These are phyloP conservation scores for Paradisaea rubra DNA, from an alignment of 2,113 vertebrate genomes.

Conservation along the genomic window DNA sequence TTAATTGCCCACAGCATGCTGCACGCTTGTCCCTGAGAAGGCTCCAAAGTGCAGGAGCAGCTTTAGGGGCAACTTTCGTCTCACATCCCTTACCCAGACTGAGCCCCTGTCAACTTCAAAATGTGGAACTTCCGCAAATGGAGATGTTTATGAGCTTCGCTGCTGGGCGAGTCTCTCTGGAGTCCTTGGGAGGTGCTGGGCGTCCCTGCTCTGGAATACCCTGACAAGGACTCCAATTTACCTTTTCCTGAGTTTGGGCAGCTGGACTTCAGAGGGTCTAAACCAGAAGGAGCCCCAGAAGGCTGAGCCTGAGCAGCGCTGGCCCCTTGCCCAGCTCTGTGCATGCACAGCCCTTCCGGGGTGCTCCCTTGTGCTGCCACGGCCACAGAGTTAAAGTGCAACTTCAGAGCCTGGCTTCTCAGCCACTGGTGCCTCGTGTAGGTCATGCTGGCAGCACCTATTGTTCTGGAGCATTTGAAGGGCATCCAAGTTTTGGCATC, in stretches of 20 bases:
- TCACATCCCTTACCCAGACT: not conserved
- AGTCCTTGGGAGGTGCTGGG: not conserved
- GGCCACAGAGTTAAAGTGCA: not conserved
- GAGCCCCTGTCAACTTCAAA: not conserved
- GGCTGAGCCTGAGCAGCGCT: rapidly evolving
- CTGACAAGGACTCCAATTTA: not conserved
- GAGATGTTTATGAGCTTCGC: not conserved
- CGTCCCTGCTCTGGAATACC: not conserved
- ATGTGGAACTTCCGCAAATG: not conserved
- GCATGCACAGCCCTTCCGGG: not conserved
- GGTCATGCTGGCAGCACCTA: constrained; percentile 25
- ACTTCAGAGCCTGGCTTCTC: not conserved
- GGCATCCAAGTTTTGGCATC: constrained; percentile 62
- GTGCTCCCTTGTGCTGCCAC: not conserved
- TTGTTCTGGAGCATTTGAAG: constrained; percentile 59
- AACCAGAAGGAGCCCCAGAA: not conserved
- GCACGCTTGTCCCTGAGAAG: not conserved
- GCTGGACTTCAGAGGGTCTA: not conserved
- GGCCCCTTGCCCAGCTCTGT: not conserved
- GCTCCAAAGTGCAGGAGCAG: not conserved
- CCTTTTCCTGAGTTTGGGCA: not conserved
- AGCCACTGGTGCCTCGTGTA: not conserved
- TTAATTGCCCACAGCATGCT: not conserved
- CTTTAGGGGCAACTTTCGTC: not conserved
- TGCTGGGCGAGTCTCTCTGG: not conserved